phyloP scores from a whole-genome alignment of 2,113 vertebrate species.

The Ageneiosus marmoratus region DNA sequence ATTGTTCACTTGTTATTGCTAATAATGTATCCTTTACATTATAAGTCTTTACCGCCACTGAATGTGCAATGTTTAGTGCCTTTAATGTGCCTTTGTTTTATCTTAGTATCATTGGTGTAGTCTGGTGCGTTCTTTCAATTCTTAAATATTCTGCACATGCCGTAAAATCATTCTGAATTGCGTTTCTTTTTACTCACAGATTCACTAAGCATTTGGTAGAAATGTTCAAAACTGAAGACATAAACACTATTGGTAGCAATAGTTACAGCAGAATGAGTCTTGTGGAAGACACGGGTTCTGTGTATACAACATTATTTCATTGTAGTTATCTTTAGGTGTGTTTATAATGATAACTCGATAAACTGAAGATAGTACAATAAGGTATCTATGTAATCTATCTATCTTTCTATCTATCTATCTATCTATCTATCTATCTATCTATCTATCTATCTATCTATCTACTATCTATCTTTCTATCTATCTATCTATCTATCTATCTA shows the following conservation, averaged over 20 bases:
- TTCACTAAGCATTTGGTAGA: neutral
- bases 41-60: neutral
- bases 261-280: neutral
- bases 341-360: neutral
- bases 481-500: too few species aligned
- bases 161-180: neutral
- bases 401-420: too few species aligned
- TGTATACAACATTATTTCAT: neutral
- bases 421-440: too few species aligned
- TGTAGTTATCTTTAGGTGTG: neutral
- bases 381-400: too few species aligned
- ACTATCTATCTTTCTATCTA: too few species aligned
- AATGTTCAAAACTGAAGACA: neutral
- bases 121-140: neutral
- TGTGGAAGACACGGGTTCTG: neutral
- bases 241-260: neutral
- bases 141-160: neutral
- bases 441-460: too few species aligned
- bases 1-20: neutral
- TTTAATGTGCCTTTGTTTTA: neutral
- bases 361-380: neutral
- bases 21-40: neutral
- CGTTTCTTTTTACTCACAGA: neutral
- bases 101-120: neutral
- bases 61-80: neutral